A percentile compares a stretch with the other conserved stretches of the same genome.
Evolutionary conservation across 2,113 vertebrate species (phyloP).

Genomic region (Dipodomys ordii): DNA sequence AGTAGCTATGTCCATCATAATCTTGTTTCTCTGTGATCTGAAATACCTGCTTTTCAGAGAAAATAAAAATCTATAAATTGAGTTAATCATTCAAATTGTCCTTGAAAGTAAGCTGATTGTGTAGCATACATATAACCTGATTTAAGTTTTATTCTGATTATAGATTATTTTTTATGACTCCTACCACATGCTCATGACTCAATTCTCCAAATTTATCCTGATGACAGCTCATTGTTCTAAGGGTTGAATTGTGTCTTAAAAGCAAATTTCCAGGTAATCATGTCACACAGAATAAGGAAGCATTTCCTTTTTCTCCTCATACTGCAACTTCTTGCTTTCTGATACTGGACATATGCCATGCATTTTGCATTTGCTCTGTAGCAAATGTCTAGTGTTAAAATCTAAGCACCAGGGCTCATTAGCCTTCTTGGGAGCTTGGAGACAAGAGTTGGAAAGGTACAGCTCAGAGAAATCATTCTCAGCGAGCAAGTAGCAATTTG

Average conservation of each 20-base stretch:
- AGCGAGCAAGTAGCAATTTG: constrained; percentile 73
- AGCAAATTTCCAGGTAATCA: constrained; percentile 59
- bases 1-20: neutral
- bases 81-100: neutral
- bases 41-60: constrained; percentile 15
- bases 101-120: neutral
- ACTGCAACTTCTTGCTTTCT: constrained; percentile 14
- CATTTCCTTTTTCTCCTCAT: neutral
- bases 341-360: constrained; percentile 63
- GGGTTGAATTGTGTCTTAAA: constrained; percentile 49
- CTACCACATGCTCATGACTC: neutral
- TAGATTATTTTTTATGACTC: neutral
- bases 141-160: constrained; percentile 39
- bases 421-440: constrained; percentile 68
- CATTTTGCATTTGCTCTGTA: constrained; percentile 74
- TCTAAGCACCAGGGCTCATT: constrained; percentile 69
- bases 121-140: neutral
- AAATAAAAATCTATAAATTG: constrained; percentile 32
- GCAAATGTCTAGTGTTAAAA: constrained; percentile 73
- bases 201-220: constrained; percentile 11
- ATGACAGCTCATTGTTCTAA: constrained; percentile 45
- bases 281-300: constrained; percentile 58
- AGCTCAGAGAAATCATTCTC: constrained; percentile 73
- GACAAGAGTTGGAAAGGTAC: constrained; percentile 57
- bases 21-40: neutral